These are phyloP conservation scores for Cheilinus undulatus DNA, from an alignment of 2,113 vertebrate genomes.

Conservation along the genomic window DNA sequence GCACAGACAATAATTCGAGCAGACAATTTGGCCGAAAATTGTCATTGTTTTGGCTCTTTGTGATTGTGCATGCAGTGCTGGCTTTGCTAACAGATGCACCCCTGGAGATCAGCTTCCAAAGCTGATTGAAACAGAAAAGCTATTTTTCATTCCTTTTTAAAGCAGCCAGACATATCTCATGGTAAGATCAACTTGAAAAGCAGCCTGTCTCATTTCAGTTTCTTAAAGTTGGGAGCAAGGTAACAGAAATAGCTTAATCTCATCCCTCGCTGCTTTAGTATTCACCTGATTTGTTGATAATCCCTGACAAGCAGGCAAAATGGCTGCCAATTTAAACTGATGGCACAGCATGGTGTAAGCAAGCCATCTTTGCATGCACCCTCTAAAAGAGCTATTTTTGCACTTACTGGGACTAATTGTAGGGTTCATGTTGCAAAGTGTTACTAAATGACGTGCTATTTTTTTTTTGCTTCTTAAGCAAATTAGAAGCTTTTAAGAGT, in stretches of 20 bases:
- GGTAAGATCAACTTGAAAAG: slow-evolving; percentile 43
- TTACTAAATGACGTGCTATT: slow-evolving; percentile 26
- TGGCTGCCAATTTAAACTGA: slow-evolving; percentile 50
- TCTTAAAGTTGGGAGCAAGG: slow-evolving; percentile 32
- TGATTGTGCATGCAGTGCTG: slow-evolving; percentile 14
- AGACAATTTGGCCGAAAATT: slow-evolving; percentile 30
- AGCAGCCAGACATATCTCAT: slow-evolving; percentile 24
- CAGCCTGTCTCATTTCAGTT: slow-evolving; percentile 26
- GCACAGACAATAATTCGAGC: slow-evolving; percentile 21
- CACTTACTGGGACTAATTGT: slow-evolving; percentile 36
- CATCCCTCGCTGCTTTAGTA: slow-evolving; percentile 37
- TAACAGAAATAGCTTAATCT: slow-evolving; percentile 38
- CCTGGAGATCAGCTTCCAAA: slow-evolving; percentile 43
- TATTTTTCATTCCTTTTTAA: slow-evolving; percentile 27
- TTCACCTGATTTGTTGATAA: slow-evolving; percentile 50
- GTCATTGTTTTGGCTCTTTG: slow-evolving; percentile 34
- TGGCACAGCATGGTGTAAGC: slow-evolving; percentile 35
- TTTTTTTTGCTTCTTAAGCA: slow-evolving; percentile 6
- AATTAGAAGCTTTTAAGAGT: slow-evolving; percentile 37
- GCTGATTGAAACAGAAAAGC: slow-evolving; percentile 42
- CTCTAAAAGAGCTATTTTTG: slow-evolving; percentile 12
- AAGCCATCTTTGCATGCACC: slow-evolving; percentile 15
- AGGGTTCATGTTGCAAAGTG: slow-evolving; percentile 32
- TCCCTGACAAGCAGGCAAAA: slow-evolving; percentile 35
- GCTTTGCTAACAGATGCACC: slow-evolving; percentile 35